Evolutionary conservation across 2,113 vertebrate species (phyloP).

Genomic region (Mormyrus iriodes): DNA sequence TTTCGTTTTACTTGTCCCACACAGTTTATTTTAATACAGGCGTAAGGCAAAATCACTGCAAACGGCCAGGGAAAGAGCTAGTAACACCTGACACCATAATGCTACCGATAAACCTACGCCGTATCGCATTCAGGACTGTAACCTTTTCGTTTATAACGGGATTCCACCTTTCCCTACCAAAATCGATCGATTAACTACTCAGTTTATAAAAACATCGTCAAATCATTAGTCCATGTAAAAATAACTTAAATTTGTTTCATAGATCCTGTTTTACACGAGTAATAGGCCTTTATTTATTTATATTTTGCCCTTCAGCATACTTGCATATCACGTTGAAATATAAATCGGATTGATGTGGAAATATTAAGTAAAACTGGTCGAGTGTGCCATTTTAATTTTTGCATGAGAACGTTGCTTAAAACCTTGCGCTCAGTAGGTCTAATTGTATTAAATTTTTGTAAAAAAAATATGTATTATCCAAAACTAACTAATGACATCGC

Average conservation of each 20-base stretch:
- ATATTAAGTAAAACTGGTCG: not conserved
- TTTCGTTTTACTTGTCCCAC: conserved; percentile 53
- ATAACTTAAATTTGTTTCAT: not conserved
- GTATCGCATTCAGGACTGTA: not conserved
- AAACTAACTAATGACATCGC: not conserved
- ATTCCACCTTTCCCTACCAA: not conserved
- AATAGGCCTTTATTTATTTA: not conserved
- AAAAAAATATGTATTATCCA: not conserved
- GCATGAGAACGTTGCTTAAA: not conserved
- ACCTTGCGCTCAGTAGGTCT: not conserved
- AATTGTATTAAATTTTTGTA: not conserved
- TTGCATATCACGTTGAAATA: not conserved
- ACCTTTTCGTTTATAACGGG: not conserved
- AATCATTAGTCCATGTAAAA: not conserved
- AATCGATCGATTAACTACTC: not conserved
- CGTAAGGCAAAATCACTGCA: conserved; percentile 55
- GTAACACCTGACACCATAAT: not conserved
- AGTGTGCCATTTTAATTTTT: not conserved
- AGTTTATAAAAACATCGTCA: not conserved
- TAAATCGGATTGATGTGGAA: not conserved
- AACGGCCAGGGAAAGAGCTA: conserved; percentile 49
- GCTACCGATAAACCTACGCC: not conserved
- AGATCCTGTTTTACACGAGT: not conserved
- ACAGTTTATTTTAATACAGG: conserved; percentile 37
- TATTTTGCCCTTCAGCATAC: not conserved